Percentiles rank a stretch among this genome's conserved stretches.
Conservation (phyloP, 2,113 vertebrate genomes). For the Percina caprodes region DNA sequence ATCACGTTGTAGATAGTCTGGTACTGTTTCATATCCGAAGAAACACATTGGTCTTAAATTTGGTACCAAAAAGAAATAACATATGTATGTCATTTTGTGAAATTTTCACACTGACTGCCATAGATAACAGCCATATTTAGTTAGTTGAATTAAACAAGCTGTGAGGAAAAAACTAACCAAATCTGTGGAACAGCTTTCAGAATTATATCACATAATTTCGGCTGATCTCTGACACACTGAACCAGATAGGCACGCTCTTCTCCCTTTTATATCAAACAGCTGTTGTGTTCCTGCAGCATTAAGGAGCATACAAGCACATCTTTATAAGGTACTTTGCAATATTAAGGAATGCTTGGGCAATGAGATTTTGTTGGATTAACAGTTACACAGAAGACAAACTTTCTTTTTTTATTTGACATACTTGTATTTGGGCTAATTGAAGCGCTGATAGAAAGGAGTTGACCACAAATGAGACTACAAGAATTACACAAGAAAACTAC, state of each 20-base stretch:
- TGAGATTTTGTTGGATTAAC: conserved; percentile 1
- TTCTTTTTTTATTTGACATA: background rate
- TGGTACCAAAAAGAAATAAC: background rate
- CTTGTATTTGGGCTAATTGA: background rate
- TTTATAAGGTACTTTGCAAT: background rate
- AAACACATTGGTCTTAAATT: too few relatives aligned
- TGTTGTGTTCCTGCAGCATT: background rate
- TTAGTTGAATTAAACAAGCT: background rate
- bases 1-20: background rate
- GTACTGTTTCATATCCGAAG: background rate
- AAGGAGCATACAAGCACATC: background rate
- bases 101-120: background rate
- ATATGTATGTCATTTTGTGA: background rate
- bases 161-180: background rate
- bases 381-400: background rate
- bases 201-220: background rate
- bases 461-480: background rate
- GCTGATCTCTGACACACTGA: conserved; percentile 14
- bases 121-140: background rate
- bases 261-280: background rate
- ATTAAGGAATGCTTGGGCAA: background rate
- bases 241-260: background rate
- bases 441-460: background rate
- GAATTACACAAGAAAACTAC: too few relatives aligned
- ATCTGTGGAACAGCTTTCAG: background rate